Conservation (phyloP, 2,888 invertebrate genomes). For the Digitonthophagus gazella region DNA sequence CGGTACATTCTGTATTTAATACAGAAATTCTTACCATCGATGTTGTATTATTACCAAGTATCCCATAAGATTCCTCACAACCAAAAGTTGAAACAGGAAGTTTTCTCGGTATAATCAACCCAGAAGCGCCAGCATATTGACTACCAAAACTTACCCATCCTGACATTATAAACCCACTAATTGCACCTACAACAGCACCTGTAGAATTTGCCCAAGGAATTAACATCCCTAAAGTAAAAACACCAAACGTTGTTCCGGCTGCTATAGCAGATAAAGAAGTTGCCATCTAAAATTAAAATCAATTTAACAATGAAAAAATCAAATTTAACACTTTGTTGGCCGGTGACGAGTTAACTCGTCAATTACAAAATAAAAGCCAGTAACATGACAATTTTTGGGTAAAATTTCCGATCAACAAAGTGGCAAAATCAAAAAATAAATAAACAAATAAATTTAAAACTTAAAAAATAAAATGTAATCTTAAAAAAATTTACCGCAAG, state of each 20-base stretch:
- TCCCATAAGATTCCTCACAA: slow-evolving; percentile 45
- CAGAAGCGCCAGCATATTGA: slow-evolving; percentile 63
- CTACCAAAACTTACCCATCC: slow-evolving; percentile 67
- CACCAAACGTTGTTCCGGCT: slow-evolving; percentile 78
- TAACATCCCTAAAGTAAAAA: slow-evolving; percentile 80
- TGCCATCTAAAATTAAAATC: slow-evolving; percentile 55
- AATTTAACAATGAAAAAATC: no score
- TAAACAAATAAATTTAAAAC: not conserved
- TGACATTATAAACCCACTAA: slow-evolving; percentile 61
- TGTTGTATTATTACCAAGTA: slow-evolving; percentile 42
- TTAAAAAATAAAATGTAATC: not conserved
- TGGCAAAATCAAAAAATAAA: no score
- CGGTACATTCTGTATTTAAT: no score
- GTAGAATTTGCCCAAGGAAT: slow-evolving; percentile 76
- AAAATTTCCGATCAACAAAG: no score
- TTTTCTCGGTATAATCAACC: slow-evolving; percentile 58
- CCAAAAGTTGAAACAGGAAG: slow-evolving; percentile 54
- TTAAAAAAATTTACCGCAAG: slow-evolving; percentile 59
- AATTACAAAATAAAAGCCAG: no score
- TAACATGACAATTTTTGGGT: no score
- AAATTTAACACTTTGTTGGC: no score
- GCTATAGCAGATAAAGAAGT: slow-evolving; percentile 80
- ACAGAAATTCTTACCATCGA: not conserved
- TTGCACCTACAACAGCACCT: slow-evolving; percentile 61
- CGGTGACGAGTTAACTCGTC: no score